phyloP scores from a whole-genome alignment of 2,888 invertebrate species.

The Galerucella nymphaeae region DNA sequence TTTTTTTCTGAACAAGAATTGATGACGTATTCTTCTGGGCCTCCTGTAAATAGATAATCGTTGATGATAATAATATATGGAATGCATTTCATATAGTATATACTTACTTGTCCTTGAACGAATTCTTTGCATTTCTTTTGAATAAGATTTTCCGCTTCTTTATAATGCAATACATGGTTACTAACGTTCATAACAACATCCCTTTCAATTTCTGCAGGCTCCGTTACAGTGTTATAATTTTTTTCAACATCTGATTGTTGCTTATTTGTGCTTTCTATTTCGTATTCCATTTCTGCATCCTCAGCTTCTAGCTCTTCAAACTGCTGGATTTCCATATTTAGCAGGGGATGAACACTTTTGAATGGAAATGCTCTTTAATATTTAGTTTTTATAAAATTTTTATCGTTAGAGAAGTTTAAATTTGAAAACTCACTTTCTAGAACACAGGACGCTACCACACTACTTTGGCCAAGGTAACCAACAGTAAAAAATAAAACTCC shows the following conservation, averaged over 20 bases:
- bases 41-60: too few relatives aligned
- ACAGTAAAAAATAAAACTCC: neutral
- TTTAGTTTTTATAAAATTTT: neutral
- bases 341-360: neutral
- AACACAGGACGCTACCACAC: neutral
- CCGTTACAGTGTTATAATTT: neutral
- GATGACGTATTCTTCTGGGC: neutral
- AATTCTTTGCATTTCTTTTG: constrained; percentile 1
- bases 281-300: neutral
- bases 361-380: neutral
- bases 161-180: neutral
- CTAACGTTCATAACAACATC: neutral
- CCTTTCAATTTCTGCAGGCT: neutral
- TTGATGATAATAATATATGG: too few relatives aligned
- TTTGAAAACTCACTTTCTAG: neutral
- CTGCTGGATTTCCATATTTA: neutral
- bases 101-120: neutral
- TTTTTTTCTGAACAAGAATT: neutral
- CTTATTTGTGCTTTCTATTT: neutral
- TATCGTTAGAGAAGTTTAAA: neutral
- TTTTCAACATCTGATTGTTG: neutral
- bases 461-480: neutral
- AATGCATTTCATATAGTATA: too few relatives aligned
- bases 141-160: neutral
- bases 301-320: neutral